Conservation (phyloP, 2,113 vertebrate genomes). For the Mobula birostris region DNA sequence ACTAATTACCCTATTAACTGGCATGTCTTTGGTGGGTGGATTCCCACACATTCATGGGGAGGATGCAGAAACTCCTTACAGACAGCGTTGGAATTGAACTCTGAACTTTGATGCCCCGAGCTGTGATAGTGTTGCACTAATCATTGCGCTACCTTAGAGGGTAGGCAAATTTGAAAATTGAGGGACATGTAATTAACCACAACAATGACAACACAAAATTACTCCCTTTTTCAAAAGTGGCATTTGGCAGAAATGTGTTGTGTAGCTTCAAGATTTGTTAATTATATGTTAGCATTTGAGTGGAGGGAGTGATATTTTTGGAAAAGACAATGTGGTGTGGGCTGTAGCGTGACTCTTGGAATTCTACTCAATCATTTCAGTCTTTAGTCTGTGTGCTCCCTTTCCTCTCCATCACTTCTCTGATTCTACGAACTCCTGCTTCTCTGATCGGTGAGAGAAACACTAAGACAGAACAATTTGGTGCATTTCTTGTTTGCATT, state of each 20-base stretch:
- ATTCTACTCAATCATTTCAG: neutral
- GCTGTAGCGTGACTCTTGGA: neutral
- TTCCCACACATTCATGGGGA: too few relatives aligned
- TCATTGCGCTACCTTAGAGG: too few relatives aligned
- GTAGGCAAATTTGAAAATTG: too few relatives aligned
- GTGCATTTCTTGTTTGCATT: neutral
- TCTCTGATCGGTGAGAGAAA: neutral
- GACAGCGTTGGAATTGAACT: too few relatives aligned
- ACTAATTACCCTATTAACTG: too few relatives aligned
- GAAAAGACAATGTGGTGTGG: neutral
- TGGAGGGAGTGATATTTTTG: neutral
- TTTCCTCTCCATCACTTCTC: too few relatives aligned
- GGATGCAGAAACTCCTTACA: too few relatives aligned
- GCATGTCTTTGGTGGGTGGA: too few relatives aligned
- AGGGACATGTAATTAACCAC: constrained; percentile 14
- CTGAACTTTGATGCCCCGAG: too few relatives aligned
- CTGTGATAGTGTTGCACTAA: too few relatives aligned
- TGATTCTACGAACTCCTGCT: neutral
- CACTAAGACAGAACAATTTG: neutral
- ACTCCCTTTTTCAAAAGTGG: neutral
- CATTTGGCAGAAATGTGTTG: constrained; percentile 21
- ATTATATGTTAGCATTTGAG: constrained; percentile 13
- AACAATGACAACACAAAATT: constrained; percentile 27
- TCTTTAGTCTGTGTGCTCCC: neutral
- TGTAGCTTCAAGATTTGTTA: constrained; percentile 13